Conservation (phyloP, 2,113 vertebrate genomes). For the Equus quagga region DNA sequence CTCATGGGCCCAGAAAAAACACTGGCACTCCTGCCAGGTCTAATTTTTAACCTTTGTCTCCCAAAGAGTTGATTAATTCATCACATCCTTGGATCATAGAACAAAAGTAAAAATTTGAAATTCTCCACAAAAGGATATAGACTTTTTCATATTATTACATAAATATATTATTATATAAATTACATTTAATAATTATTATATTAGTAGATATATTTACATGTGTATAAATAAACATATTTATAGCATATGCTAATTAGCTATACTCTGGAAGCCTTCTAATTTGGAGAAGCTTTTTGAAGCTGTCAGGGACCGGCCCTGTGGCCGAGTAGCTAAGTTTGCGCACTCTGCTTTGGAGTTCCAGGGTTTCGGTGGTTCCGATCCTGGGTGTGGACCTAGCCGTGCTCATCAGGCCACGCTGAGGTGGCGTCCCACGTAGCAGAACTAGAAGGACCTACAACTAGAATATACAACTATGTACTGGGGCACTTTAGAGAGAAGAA, state of each 20-base stretch:
- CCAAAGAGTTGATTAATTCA: background rate
- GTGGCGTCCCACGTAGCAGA: too few species aligned
- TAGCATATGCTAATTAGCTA: background rate
- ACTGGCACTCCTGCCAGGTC: background rate
- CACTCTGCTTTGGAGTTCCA: too few species aligned
- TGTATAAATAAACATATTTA: background rate
- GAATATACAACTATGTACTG: too few species aligned
- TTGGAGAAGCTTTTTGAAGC: conserved; percentile 36
- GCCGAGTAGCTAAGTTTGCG: too few species aligned
- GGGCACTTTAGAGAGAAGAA: too few species aligned
- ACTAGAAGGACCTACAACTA: too few species aligned
- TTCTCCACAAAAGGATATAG: background rate
- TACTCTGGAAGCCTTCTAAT: background rate
- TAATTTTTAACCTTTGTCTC: background rate
- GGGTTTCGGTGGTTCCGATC: too few species aligned
- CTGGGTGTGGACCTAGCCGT: too few species aligned
- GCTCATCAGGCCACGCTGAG: too few species aligned
- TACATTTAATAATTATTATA: background rate
- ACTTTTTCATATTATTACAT: background rate
- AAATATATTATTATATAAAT: background rate
- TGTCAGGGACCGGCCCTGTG: background rate
- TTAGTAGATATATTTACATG: background rate
- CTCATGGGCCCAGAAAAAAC: background rate
- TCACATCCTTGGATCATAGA: background rate
- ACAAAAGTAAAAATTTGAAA: conserved; percentile 9